Evolutionary conservation across 2,797 vertebrate genomes (phyloP), one percentile per base, ranked within the genome.

Genomic region (Parauchenoglanis punctatus): DNA sequence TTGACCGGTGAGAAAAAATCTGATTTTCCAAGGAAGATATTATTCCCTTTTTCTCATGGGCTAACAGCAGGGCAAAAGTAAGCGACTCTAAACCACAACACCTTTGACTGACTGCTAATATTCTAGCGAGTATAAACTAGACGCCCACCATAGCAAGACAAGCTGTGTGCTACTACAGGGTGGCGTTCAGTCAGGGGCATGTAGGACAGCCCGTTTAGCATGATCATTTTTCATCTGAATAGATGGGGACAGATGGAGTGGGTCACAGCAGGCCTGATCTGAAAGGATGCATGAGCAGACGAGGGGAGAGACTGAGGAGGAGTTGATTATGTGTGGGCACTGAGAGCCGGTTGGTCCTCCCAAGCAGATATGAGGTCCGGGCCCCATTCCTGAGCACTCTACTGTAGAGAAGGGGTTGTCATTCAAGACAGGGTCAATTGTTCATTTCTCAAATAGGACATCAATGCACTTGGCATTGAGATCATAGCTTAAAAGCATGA

Each of bases 361-460:
- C 87, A 83, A 91, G 89, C 92, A 85, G 88, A 93, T 93, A 95
- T 95, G 93, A 95, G 95, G 93, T 95, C 93, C 90, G 93, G 87
- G 88, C 90, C 89, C 91, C 88, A 75, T 92, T 94, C 95, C 89
- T 93, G 88, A 81, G 91, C 83, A 91, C 92, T 94, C 92, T 93
- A 93, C 92, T 90, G 92, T 93, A 82, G 88, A 92, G 91, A 89
- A 85, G 86, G 90, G 93, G 89, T 87, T 89, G 89, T 85, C 85
- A 91, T 91, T 91, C 86, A 70, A 89, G 87, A 90, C 88, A 28
- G 87, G 87, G 88, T 89, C 89, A 90, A 93, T 95, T 94, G 90
- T 93, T 89, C 88, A 87, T 87, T 90, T 73, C 70, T 91, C 90
- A 87, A 85, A 89, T 49, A 86, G 89, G 89, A 93, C 90, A 91